Conservation (phyloP, 37 sponge, comb jelly and placozoan genomes). For the Corticium candelabrum region DNA sequence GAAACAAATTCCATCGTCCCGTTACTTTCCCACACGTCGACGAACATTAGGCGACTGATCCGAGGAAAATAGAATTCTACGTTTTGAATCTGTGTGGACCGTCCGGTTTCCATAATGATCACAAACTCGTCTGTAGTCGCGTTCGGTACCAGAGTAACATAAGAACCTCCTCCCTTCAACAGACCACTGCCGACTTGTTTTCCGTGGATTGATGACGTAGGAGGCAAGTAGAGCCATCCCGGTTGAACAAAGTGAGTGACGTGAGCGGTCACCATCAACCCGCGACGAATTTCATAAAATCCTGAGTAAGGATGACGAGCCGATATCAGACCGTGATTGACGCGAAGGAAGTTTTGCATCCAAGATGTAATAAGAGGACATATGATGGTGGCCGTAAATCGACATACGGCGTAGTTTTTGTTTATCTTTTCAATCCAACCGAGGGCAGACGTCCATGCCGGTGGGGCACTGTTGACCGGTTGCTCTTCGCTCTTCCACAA, state of each 20-base stretch:
- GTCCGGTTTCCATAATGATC: background rate
- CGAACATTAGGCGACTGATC: background rate
- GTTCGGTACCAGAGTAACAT: background rate
- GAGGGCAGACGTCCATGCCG: background rate
- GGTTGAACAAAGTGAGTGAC: constrained; percentile 2
- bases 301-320: background rate
- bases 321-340: background rate
- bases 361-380: background rate
- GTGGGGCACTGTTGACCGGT: background rate
- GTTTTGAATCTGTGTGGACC: background rate
- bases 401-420: background rate
- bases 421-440: background rate
- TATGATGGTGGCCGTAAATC: background rate
- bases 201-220: background rate
- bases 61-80: background rate
- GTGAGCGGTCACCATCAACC: background rate
- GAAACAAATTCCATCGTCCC: background rate
- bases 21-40: background rate
- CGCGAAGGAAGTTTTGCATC: background rate
- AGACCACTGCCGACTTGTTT: background rate
- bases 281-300: background rate
- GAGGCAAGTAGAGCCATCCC: constrained; percentile 1
- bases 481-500: background rate
- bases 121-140: background rate
- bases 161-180: constrained; percentile 2